phyloP scores from a whole-genome alignment of 1,140 invertebrate species.

The Drosophila hydei region DNA sequence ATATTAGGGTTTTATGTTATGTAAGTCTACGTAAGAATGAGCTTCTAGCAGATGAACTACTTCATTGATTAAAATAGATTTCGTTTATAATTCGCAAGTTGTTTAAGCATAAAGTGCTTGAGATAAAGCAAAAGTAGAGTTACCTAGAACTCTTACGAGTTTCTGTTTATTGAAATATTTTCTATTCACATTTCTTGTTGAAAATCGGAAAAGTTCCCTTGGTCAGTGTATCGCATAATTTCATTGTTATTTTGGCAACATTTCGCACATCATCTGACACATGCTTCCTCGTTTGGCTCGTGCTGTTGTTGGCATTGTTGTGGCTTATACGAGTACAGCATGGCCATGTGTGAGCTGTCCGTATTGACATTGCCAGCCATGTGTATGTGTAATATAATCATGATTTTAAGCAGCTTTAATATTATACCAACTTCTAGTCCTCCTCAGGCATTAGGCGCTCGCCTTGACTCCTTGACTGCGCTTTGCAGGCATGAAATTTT shows the following conservation, averaged over 20 bases:
- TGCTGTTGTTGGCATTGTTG: slow-evolving; percentile 30
- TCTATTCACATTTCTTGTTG: neutral
- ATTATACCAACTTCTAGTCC: slow-evolving; percentile 26
- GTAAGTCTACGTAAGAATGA: too few species aligned
- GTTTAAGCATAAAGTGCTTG: neutral
- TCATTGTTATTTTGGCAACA: slow-evolving; percentile 55
- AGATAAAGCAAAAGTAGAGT: too few species aligned
- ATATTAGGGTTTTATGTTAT: neutral
- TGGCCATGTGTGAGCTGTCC: slow-evolving; percentile 11
- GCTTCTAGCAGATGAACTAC: too few species aligned
- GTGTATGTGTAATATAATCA: slow-evolving; percentile 68
- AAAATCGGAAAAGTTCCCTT: too few species aligned
- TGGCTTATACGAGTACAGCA: slow-evolving; percentile 16
- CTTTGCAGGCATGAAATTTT: slow-evolving; percentile 70
- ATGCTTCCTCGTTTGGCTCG: neutral
- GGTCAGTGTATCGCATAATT: too few species aligned
- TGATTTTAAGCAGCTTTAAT: slow-evolving; percentile 77
- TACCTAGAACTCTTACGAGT: too few species aligned
- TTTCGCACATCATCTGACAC: slow-evolving; percentile 75
- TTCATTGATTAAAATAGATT: neutral
- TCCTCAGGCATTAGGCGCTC: neutral
- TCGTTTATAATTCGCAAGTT: neutral
- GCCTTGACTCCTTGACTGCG: slow-evolving; percentile 4
- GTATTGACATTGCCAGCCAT: slow-evolving; percentile 50
- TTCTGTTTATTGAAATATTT: neutral